Base-by-base conservation (phyloP, 2,113 vertebrate species). In the Phocoena sinus region DNA sequence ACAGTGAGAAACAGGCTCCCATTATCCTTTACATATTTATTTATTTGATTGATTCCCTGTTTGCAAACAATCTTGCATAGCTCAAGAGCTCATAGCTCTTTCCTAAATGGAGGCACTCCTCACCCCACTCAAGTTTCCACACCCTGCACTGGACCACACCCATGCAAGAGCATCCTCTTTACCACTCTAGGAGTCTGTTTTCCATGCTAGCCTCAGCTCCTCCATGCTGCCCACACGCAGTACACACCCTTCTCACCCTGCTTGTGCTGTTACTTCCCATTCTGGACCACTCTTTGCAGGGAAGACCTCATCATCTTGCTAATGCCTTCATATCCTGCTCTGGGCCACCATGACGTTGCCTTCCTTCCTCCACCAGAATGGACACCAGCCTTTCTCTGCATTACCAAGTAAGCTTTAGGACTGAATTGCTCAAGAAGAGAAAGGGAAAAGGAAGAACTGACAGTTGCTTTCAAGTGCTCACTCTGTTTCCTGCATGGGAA, bases 151-250 rank as follows among this genome's bases (percentile, higher is more conserved):
- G 38, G 26, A 63, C 85, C 84, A 70, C 3, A 11, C 6, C 20
- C 36, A 17, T 1, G 3, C 36, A 28, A 76, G 25, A 21, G 31
- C 28, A n/a, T 31, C 56, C 12, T 21, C 63, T 47, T 76, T 82
- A 11, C 23, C 38, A 11, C 26, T n/a, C 53, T 18, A 5, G 73
- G 8, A 31, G 47, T 80, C 38, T 76, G 36, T 60, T 84, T 13
- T 53, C 8, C 8, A 0, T 31, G 58, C 12, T 47, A 23, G 41
- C 17, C 14, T 5, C 0, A 12, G 2, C 44, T 50, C 6, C 2
- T 1, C 41, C 3, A 26, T 18, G 58, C n/a, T 81, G 12, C 77
- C 77, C n/a, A 17, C 53, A 2, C 8, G n/a, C 21, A 38, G 3
- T 17, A 36, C 5, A 13, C 53, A 21, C 28, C 28, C 0, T 82